Conservation (phyloP, 2,113 vertebrate species). For the Zeus faber region DNA sequence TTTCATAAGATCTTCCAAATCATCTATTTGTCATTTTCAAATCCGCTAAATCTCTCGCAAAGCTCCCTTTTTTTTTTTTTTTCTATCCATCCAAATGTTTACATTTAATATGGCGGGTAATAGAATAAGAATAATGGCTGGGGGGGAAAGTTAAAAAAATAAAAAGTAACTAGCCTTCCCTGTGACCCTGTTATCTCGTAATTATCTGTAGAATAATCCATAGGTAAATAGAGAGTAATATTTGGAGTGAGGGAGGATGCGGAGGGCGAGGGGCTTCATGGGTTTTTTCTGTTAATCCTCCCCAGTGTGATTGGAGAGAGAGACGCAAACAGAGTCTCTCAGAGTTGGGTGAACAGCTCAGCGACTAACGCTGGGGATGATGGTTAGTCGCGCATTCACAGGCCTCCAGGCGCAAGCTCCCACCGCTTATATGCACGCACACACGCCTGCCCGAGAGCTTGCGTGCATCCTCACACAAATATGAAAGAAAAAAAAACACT, state of each 20-base stretch:
- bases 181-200: constrained; percentile 50
- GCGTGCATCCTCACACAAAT: constrained; percentile 13
- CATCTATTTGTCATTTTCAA: constrained; percentile 14
- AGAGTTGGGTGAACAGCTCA: constrained; percentile 38
- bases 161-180: constrained; percentile 30
- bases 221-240: constrained; percentile 53
- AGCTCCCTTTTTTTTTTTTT: background rate
- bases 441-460: constrained; percentile 22
- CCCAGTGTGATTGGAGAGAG: constrained; percentile 32
- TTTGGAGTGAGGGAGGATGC: no score
- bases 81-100: constrained; percentile 34
- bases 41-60: background rate
- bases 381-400: constrained; percentile 40
- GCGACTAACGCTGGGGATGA: constrained; percentile 43
- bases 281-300: constrained; percentile 23
- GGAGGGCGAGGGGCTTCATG: constrained; percentile 21
- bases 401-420: constrained; percentile 20
- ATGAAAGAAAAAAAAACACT: constrained; percentile 20
- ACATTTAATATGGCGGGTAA: constrained; percentile 40
- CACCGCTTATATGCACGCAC: constrained; percentile 2
- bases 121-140: no score
- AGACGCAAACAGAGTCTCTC: constrained; percentile 49
- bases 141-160: no score
- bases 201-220: constrained; percentile 57
- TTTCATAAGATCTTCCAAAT: background rate